These are phyloP conservation scores for Sarcophaga variegata DNA, from an alignment of 2,888 invertebrate species.

Conservation along the genomic window DNA sequence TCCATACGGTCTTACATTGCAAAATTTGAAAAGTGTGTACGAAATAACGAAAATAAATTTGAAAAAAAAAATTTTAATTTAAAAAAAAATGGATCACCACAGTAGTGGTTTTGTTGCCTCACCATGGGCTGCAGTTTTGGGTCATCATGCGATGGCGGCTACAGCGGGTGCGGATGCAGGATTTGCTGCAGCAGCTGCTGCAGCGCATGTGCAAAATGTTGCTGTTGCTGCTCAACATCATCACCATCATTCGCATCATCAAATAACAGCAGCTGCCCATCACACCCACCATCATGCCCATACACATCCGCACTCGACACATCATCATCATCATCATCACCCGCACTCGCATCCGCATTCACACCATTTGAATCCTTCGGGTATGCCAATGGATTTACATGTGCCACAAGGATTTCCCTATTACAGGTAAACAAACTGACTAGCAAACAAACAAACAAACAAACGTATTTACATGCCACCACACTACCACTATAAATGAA, in stretches of 20 bases:
- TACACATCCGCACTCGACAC: constrained; percentile 73
- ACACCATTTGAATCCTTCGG: constrained; percentile 83
- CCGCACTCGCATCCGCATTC: constrained; percentile 82
- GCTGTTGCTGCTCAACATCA: constrained; percentile 81
- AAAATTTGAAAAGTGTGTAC: constrained; percentile 7
- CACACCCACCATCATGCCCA: constrained; percentile 76
- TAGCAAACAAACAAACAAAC: constrained; percentile 65
- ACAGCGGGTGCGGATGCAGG: constrained; percentile 79
- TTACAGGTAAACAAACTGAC: constrained; percentile 86
- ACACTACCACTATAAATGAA: neutral
- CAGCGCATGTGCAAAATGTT: constrained; percentile 83
- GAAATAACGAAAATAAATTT: too few species aligned
- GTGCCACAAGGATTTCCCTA: constrained; percentile 95
- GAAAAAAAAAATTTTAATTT: neutral
- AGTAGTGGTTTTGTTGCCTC: constrained; percentile 88
- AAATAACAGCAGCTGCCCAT: constrained; percentile 75
- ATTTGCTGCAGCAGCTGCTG: constrained; percentile 81
- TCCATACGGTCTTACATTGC: constrained; percentile 33
- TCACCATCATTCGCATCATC: constrained; percentile 75
- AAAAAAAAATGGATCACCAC: constrained; percentile 87
- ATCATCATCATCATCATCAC: constrained; percentile 74
- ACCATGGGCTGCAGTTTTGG: constrained; percentile 91
- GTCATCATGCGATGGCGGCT: constrained; percentile 81
- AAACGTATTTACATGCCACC: too few species aligned
- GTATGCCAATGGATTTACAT: constrained; percentile 95